Conservation (phyloP, 2,888 invertebrate species). For the Rhorus exstirpatorius region DNA sequence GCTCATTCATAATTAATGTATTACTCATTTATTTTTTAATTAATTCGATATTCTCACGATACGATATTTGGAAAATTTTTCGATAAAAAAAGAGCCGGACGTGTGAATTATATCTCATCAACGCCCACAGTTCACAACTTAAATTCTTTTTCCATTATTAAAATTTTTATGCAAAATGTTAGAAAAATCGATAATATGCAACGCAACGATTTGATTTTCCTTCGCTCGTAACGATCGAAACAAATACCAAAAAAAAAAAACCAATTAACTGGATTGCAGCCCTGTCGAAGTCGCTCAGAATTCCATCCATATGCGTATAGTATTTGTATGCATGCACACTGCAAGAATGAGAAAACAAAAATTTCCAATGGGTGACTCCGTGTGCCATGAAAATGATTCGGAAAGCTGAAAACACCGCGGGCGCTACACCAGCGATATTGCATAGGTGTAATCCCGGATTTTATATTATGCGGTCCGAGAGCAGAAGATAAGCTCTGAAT, state of each 20-base stretch:
- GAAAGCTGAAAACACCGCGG: conserved; percentile 17
- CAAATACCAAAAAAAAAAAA: neutral
- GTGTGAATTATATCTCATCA: too few relatives aligned
- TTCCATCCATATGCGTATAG: too few relatives aligned
- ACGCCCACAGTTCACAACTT: too few relatives aligned
- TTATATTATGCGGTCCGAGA: conserved; percentile 37
- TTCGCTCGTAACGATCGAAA: too few relatives aligned
- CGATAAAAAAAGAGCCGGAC: neutral
- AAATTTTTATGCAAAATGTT: too few relatives aligned
- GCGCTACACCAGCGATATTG: conserved; percentile 12
- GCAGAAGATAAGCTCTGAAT: conserved; percentile 41
- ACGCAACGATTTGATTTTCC: too few relatives aligned
- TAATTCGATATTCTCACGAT: neutral
- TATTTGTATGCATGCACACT: neutral
- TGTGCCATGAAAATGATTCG: conserved; percentile 10
- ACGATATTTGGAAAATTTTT: neutral
- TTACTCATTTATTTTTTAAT: neutral
- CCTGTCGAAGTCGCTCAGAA: too few relatives aligned
- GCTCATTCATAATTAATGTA: neutral
- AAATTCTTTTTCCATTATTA: too few relatives aligned
- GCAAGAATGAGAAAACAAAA: neutral
- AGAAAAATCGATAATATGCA: too few relatives aligned
- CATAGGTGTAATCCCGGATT: conserved; percentile 45
- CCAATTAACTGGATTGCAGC: too few relatives aligned
- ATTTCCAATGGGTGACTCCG: neutral